Percentiles rank a stretch among this genome's conserved stretches.
Evolutionary conservation across 2,888 invertebrate genomes (phyloP).

Genomic region (Cephus pygmeus): DNA sequence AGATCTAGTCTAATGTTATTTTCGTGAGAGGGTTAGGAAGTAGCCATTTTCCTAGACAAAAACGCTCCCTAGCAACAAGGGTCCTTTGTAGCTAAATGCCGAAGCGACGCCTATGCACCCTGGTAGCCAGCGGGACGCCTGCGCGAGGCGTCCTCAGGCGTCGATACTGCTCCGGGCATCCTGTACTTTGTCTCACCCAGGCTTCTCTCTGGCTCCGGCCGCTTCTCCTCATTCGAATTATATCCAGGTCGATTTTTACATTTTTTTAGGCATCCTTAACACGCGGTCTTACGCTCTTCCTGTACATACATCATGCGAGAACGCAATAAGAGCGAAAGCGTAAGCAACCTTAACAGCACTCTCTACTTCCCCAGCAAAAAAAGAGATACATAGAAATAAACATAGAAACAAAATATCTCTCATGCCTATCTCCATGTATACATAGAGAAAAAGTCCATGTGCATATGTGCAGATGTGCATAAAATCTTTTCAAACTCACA

Average conservation of each 20-base stretch:
- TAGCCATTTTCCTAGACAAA: neutral
- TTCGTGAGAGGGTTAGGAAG: neutral
- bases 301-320: neutral
- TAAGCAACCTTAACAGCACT: neutral
- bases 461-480: neutral
- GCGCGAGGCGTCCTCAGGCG: conserved; percentile 30
- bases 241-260: neutral
- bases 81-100: conserved; percentile 11
- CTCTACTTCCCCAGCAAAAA: neutral
- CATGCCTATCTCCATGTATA: neutral
- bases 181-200: conserved; percentile 1
- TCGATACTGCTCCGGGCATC: conserved; percentile 34
- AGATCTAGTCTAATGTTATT: neutral
- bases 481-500: neutral
- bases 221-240: neutral
- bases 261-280: neutral
- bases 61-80: conserved; percentile 20
- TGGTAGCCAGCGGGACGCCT: conserved; percentile 31
- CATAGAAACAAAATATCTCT: neutral
- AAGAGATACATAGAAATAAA: neutral
- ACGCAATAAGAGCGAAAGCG: neutral
- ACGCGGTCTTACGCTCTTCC: neutral
- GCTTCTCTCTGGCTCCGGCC: neutral
- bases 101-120: conserved; percentile 17
- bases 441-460: neutral